Base-by-base conservation (phyloP, 1,140 invertebrate genomes). In the Neuroterus valhalla region DNA sequence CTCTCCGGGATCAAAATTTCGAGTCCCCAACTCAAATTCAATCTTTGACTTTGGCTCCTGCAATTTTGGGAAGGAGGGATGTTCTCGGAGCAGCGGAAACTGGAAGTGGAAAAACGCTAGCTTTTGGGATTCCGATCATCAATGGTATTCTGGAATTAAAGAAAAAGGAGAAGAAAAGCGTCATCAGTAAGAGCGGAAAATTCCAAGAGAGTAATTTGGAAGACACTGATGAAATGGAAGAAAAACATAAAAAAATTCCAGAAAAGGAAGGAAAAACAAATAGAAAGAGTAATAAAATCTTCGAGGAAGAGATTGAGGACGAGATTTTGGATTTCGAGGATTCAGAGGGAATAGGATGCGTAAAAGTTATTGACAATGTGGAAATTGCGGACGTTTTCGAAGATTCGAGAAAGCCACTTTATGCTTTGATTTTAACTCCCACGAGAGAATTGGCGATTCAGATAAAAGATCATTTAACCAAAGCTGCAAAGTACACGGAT, bases 31-130 rank as follows among this genome's bases (percentile, higher is more conserved):
- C 97, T 2, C 91, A 93, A 79, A 99, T 99, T 84, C 93, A 96
- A 88, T 87, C 92, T 31, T 85, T 94, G 55, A 93, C 94, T 10
- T 90, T 99, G 43, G 95, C 96, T 23, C 92, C 96, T 72, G 97
- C 98, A 42, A 96, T 99, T 82, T 92, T 95, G 83, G 96, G 96
- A 67, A 90, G 92, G 55, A 92, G 93, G 90, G 97, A 99, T 90
- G 96, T 99, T 81, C 89, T 99, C 19, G 98, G 97, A 76, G 98
- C 98, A 75, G 98, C 98, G 12, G 97, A 99, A 92, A 99, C 98
- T 1, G 98, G 98, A 10, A 98, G 97, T 92, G 98, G 98, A 1
- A 99, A 99, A 92, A 99, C 98, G 0, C 89, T 99, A 46, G 98
- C 98, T 0, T 99, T 99, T 93, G 97, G 96, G 3, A 96, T 99